Conservation (phyloP, 2,113 vertebrate species). For the Propithecus coquereli region DNA sequence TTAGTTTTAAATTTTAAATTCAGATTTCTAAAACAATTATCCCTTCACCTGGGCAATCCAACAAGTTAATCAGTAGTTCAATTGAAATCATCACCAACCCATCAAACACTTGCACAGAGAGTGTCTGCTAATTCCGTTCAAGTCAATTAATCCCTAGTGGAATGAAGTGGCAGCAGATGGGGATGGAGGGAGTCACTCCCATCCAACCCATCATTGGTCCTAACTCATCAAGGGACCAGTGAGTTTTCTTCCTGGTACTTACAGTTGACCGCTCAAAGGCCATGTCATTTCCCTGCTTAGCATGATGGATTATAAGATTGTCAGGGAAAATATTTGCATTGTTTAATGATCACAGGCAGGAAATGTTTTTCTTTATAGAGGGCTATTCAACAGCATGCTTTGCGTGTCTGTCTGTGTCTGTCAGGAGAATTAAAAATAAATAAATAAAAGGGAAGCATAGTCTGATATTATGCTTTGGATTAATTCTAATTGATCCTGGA, state of each 20-base stretch:
- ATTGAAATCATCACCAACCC: constrained; percentile 71
- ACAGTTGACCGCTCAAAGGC: constrained; percentile 43
- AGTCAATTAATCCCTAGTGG: constrained; percentile 77
- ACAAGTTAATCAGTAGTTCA: constrained; percentile 75
- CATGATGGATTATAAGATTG: constrained; percentile 66
- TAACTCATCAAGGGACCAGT: constrained; percentile 61
- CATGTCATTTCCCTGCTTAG: constrained; percentile 50
- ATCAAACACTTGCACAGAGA: constrained; percentile 70
- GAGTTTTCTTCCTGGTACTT: constrained; percentile 55
- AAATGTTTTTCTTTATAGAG: constrained; percentile 2
- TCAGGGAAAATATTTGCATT: constrained; percentile 66
- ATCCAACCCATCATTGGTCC: constrained; percentile 49
- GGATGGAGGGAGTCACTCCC: constrained; percentile 53
- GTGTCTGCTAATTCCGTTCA: constrained; percentile 72
- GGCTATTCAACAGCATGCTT: neutral
- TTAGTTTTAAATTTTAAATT: constrained; percentile 63
- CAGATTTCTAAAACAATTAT: constrained; percentile 67
- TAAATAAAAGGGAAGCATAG: constrained; percentile 37
- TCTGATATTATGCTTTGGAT: constrained; percentile 50
- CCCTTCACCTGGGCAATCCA: constrained; percentile 73
- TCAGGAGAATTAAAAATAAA: constrained; percentile 34
- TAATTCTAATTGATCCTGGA: constrained; percentile 56
- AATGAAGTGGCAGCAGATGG: constrained; percentile 65
- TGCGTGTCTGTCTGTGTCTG: neutral
- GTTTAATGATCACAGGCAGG: constrained; percentile 27